A percentile compares a stretch with the other conserved stretches of the same genome.
These are phyloP conservation scores for Naja naja DNA, from an alignment of 2,113 vertebrate genomes.

Conservation along the genomic window DNA sequence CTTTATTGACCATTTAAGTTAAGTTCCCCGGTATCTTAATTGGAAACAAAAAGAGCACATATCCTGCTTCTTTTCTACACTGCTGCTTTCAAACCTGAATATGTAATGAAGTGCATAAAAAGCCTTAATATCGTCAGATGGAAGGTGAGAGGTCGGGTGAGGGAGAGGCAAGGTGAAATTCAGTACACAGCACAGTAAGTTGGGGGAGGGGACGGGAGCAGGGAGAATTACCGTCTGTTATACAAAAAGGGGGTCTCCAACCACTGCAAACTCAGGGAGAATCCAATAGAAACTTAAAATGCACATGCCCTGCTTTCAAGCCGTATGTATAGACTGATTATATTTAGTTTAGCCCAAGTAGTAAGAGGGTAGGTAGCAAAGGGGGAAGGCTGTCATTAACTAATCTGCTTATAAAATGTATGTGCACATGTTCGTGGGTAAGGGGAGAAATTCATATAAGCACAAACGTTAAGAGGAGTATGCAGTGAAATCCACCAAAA, in stretches of 20 bases:
- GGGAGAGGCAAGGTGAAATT: not conserved
- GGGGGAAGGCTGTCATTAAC: constrained; percentile 47
- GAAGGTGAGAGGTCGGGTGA: not conserved
- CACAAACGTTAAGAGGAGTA: constrained; percentile 41
- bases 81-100: not conserved
- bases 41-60: not conserved
- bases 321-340: constrained; percentile 21
- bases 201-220: fast-evolving
- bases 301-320: constrained; percentile 54
- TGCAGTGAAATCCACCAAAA: constrained; percentile 23
- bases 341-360: constrained; percentile 46
- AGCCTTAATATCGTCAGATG: not conserved
- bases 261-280: fast-evolving
- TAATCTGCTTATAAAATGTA: constrained; percentile 36
- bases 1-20: not conserved
- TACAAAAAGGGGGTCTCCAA: fast-evolving
- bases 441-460: constrained; percentile 30
- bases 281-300: constrained; percentile 42
- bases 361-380: constrained; percentile 54
- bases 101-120: not conserved
- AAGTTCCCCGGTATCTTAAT: not conserved
- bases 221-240: no score
- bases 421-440: not conserved
- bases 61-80: not conserved
- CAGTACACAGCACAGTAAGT: not conserved